phyloP scores from a whole-genome alignment of 2,797 vertebrate genomes.

The Centroberyx gerrardi region DNA sequence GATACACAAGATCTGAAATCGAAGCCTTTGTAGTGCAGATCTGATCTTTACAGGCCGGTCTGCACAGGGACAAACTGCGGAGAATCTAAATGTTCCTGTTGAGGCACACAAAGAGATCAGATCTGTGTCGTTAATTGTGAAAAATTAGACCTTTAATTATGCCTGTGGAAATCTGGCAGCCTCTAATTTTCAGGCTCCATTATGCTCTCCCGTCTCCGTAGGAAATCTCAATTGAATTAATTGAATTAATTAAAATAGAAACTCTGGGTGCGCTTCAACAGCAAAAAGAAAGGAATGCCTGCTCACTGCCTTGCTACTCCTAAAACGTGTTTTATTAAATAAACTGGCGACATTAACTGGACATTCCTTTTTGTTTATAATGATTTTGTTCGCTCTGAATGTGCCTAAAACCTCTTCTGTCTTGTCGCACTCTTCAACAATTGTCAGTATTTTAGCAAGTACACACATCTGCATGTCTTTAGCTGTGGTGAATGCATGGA shows the following conservation, averaged over 20 bases:
- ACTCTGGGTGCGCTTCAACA: slow-evolving; percentile 58
- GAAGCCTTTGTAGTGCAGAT: background rate
- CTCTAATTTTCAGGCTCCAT: slow-evolving; percentile 68
- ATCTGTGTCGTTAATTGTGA: slow-evolving; percentile 69
- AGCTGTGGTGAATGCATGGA: background rate
- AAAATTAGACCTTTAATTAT: slow-evolving; percentile 70
- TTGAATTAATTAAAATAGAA: slow-evolving; percentile 76
- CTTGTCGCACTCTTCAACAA: slow-evolving; percentile 21
- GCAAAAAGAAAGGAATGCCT: slow-evolving; percentile 45
- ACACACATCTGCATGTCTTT: slow-evolving; percentile 14
- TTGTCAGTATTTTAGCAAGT: slow-evolving; percentile 18
- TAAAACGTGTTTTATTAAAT: too few relatives aligned
- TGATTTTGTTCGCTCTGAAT: slow-evolving; percentile 59
- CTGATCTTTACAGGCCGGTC: slow-evolving; percentile 23
- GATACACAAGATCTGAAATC: slow-evolving; percentile 1
- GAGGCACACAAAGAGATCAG: slow-evolving; percentile 45
- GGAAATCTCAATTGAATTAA: slow-evolving; percentile 75
- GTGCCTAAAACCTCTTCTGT: slow-evolving; percentile 27
- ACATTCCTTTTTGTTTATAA: slow-evolving; percentile 63
- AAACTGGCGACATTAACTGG: slow-evolving; percentile 13
- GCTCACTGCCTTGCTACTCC: slow-evolving; percentile 38
- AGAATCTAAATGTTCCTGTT: slow-evolving; percentile 31
- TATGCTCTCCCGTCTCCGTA: slow-evolving; percentile 72
- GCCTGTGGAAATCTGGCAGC: slow-evolving; percentile 55
- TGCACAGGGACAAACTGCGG: slow-evolving; percentile 13